Evolutionary conservation across 35 echinoderm and acorn worm genomes (phyloP), one percentile per base, ranked within the genome.

Genomic region (Lytechinus pictus): DNA sequence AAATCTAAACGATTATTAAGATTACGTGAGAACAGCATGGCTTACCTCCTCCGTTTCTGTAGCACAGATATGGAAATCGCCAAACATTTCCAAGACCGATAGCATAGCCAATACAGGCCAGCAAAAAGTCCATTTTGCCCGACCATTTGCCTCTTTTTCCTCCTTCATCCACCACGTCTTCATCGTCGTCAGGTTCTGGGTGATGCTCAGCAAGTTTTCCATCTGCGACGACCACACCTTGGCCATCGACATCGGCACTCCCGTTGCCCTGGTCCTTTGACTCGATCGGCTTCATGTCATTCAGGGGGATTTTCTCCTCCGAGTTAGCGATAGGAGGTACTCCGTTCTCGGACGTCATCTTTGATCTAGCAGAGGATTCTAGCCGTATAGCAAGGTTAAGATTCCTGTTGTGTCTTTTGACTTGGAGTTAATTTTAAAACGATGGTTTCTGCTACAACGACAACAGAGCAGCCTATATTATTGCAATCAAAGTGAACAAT

Each of bases 41-140:
- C 95, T 91, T 96, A 96, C 95, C 95, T 96, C 95, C 95, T 52
- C 95, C 95, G 54, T 96, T 96, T 91, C 91, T 96, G 95, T 93
- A 96, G 56, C 95, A 96, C 52, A 96, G 89, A 55, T 96, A 96
- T 53, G 95, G 95, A 72, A 96, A 96, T 1, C 95, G 95, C 95
- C 95, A 96, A 6, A 96, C 95, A 71, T 96, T 96, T 4, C 95
- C 95, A 16, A 96, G 88, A 28, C 95, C 95, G 55, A 96, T 96
- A 52, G 95, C 95, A 28, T 96, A 96, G 56, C 95, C 95, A 57
- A 96, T 96, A 56, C 95, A 96, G 27, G 95, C 95, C 56, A 96
- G 91, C 28, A 96, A 19, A 71, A 96, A 96, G 95, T 96, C 95
- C 52, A 96, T 52, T 44, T 96, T 96, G 8, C 56, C 87, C 54